Evolutionary conservation across 2,888 invertebrate species (phyloP).

Genomic region (Luperina testacea): DNA sequence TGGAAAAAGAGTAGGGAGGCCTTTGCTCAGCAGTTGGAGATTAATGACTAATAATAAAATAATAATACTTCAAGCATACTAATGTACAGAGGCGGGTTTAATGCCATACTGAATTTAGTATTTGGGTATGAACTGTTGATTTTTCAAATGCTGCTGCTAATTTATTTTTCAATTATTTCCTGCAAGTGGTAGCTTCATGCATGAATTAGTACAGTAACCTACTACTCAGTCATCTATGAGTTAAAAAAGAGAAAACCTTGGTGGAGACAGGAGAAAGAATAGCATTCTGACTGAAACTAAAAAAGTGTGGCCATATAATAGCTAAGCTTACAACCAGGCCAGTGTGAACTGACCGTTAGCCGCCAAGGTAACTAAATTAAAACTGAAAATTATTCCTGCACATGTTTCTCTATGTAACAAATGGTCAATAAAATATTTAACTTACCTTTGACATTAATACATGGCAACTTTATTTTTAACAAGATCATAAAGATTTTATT

Average conservation of each 20-base stretch:
- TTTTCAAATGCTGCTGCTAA: background rate
- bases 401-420: slow-evolving; percentile 37
- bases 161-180: too few species aligned
- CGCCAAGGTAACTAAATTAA: slow-evolving; percentile 36
- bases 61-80: too few species aligned
- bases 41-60: too few species aligned
- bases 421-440: slow-evolving; percentile 39
- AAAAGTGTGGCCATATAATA: background rate
- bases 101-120: background rate
- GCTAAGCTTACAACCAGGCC: slow-evolving; percentile 12
- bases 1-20: too few species aligned
- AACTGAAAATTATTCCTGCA: slow-evolving; percentile 42
- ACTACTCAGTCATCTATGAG: background rate
- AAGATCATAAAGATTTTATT: slow-evolving; percentile 17
- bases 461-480: slow-evolving; percentile 24
- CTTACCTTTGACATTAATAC: slow-evolving; percentile 17
- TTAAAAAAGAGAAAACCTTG: background rate
- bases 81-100: background rate
- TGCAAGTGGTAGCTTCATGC: background rate
- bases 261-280: background rate
- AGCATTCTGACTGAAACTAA: background rate
- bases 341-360: background rate
- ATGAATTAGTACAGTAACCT: background rate
- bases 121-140: background rate
- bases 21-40: too few species aligned